Conservation (phyloP, 2,888 invertebrate species). For the Drosophila bunnanda region DNA sequence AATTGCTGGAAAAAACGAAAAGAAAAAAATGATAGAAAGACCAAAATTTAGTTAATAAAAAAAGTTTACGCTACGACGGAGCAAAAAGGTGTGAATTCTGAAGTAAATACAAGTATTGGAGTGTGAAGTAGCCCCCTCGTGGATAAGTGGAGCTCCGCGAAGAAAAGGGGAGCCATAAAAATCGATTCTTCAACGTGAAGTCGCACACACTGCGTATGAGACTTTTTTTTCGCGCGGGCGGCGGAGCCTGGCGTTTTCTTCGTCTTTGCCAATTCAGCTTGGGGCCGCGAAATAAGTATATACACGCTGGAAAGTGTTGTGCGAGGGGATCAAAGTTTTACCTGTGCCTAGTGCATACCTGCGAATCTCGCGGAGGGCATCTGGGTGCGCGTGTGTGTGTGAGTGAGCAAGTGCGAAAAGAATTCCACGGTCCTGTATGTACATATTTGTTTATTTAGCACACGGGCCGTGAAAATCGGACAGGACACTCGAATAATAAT, state of each 20-base stretch:
- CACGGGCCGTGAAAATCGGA: conserved; percentile 46
- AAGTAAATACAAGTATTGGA: conserved; percentile 9
- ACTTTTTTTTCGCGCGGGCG: conserved; percentile 68
- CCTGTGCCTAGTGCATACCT: conserved; percentile 32
- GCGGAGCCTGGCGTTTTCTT: conserved; percentile 41
- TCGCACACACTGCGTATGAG: conserved; percentile 43
- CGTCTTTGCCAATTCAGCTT: conserved; percentile 54
- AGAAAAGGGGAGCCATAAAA: conserved; percentile 74
- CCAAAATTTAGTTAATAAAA: conserved; percentile 67
- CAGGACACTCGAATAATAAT: conserved; percentile 53
- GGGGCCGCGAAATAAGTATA: conserved; percentile 9
- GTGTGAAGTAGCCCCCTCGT: conserved; percentile 27
- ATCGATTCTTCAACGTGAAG: conserved; percentile 82
- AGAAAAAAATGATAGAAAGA: conserved; percentile 66
- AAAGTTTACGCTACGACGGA: conserved; percentile 60
- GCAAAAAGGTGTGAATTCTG: conserved; percentile 46
- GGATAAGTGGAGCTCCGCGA: conserved; percentile 37
- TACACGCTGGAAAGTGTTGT: neutral
- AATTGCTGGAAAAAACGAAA: conserved; percentile 36
- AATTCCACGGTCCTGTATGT: conserved; percentile 16
- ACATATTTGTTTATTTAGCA: conserved; percentile 35
- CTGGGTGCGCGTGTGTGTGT: conserved; percentile 10
- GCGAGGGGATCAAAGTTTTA: conserved; percentile 13
- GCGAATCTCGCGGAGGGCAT: conserved; percentile 4
- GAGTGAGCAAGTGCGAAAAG: conserved; percentile 31